These are phyloP conservation scores for Drosophila baimaii DNA, from an alignment of 1,140 invertebrate species.

Conservation along the genomic window DNA sequence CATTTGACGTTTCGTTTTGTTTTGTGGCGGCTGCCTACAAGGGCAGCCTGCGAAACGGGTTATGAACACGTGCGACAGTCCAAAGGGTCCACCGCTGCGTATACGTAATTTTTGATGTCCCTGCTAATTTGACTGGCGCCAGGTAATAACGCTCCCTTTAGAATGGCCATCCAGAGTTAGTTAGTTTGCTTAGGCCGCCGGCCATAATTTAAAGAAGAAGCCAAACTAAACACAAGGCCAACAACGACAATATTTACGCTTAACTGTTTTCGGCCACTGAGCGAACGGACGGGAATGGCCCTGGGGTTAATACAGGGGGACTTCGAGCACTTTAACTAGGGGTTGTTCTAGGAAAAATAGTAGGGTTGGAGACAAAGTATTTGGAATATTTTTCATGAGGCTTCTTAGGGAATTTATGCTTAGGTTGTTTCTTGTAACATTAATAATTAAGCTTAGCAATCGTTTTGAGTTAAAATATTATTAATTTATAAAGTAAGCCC, in stretches of 20 bases:
- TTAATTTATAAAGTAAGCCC: too few species aligned
- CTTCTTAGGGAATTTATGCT: too few species aligned
- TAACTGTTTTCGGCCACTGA: slow-evolving; percentile 52
- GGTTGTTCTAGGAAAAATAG: not conserved
- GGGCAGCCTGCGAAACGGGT: slow-evolving; percentile 53
- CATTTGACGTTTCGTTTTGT: slow-evolving; percentile 69
- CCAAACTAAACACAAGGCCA: slow-evolving; percentile 42
- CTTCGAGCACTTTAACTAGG: not conserved
- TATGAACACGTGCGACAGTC: slow-evolving; percentile 59
- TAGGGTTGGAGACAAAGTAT: not conserved
- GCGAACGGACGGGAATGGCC: slow-evolving; percentile 43
- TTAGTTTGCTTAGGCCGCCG: slow-evolving; percentile 65
- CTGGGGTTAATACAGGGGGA: slow-evolving; percentile 23
- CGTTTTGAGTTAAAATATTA: too few species aligned
- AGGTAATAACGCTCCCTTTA: slow-evolving; percentile 38
- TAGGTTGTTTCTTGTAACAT: too few species aligned
- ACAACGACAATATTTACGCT: slow-evolving; percentile 44
- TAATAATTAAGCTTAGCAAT: too few species aligned
- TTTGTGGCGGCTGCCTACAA: slow-evolving; percentile 7
- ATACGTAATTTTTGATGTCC: slow-evolving; percentile 63
- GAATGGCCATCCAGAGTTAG: not conserved
- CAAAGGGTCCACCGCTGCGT: slow-evolving; percentile 52
- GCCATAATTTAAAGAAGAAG: slow-evolving; percentile 60
- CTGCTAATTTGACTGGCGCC: slow-evolving; percentile 65
- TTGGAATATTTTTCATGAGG: not conserved